These are phyloP conservation scores for Synodontis membranacea DNA, from an alignment of 2,113 vertebrate species.

Conservation along the genomic window DNA sequence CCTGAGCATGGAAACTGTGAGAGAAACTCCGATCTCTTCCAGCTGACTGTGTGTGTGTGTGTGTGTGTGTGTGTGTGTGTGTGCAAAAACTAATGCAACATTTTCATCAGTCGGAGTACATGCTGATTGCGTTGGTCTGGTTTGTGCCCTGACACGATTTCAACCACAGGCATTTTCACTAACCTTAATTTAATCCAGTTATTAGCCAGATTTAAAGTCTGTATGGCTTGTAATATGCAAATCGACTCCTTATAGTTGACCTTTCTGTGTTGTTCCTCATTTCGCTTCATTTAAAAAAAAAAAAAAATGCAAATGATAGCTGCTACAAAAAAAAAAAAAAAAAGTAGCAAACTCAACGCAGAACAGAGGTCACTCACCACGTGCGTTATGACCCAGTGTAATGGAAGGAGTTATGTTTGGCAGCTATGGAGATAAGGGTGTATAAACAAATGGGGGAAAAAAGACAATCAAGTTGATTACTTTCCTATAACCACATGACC, in stretches of 20 bases:
- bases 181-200: background rate
- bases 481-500: background rate
- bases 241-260: background rate
- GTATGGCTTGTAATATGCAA: background rate
- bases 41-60: slow-evolving; percentile 22
- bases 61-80: slow-evolving; percentile 5
- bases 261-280: background rate
- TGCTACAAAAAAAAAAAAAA: background rate
- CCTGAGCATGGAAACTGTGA: slow-evolving; percentile 61
- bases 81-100: background rate
- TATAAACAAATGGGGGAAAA: background rate
- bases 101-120: background rate
- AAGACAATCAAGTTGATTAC: background rate
- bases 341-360: background rate
- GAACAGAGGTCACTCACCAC: background rate
- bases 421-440: background rate
- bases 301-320: background rate
- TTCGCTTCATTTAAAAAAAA: too few relatives aligned
- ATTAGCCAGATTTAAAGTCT: background rate
- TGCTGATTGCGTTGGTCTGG: background rate
- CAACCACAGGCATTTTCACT: background rate
- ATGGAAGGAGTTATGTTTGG: background rate
- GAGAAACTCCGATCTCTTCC: slow-evolving; percentile 31
- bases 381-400: background rate
- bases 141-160: background rate